These are phyloP conservation scores for Parapristionchus giblindavisi DNA, from an alignment of 2,888 invertebrate species.

Conservation along the genomic window DNA sequence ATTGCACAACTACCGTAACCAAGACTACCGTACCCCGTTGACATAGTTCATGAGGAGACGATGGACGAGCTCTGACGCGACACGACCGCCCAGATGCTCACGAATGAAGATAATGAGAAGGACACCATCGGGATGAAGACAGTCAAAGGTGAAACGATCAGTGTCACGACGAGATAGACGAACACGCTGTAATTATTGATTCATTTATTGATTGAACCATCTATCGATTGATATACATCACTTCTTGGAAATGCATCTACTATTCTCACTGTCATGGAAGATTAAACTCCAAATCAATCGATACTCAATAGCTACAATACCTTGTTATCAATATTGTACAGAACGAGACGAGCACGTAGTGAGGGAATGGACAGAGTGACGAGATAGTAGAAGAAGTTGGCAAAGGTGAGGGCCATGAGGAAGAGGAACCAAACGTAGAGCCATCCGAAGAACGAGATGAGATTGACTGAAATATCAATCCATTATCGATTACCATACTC, in stretches of 20 bases:
- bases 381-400: conserved; percentile 61
- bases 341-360: conserved; percentile 49
- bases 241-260: too few relatives aligned
- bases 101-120: conserved; percentile 60
- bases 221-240: too few relatives aligned
- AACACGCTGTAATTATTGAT: conserved; percentile 9
- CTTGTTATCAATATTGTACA: conserved; percentile 47
- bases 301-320: too few relatives aligned
- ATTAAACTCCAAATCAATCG: too few relatives aligned
- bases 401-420: conserved; percentile 49
- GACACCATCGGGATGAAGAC: conserved; percentile 61
- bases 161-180: conserved; percentile 19
- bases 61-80: conserved; percentile 1
- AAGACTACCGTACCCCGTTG: conserved; percentile 22
- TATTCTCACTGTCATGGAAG: too few relatives aligned
- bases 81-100: conserved; percentile 58
- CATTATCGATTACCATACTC: neutral
- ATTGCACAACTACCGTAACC: neutral
- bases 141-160: conserved; percentile 48
- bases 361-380: conserved; percentile 50
- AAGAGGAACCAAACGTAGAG: conserved; percentile 60
- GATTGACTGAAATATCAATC: too few relatives aligned
- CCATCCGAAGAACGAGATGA: too few relatives aligned
- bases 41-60: neutral
- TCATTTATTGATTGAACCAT: too few relatives aligned